Percentiles rank a stretch among this genome's conserved stretches.
These are phyloP conservation scores for Apoda limacodes DNA, from an alignment of 2,888 invertebrate genomes.

Conservation along the genomic window DNA sequence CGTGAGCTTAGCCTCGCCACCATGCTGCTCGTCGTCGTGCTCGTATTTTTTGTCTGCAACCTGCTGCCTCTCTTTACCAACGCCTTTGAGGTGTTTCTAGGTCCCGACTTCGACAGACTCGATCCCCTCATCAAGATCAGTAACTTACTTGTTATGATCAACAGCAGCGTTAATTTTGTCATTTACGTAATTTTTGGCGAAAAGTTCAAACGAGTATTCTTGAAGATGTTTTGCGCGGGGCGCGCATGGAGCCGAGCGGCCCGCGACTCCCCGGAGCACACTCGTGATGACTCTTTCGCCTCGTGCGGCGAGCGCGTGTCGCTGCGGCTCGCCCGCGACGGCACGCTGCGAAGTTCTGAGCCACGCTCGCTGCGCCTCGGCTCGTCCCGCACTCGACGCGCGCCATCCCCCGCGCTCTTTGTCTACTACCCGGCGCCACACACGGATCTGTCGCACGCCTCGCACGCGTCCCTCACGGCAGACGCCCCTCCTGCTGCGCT, in stretches of 20 bases:
- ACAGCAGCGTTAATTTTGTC: constrained; percentile 97
- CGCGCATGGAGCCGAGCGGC: constrained; percentile 53
- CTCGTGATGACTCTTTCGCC: constrained; percentile 86
- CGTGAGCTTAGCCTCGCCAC: constrained; percentile 95
- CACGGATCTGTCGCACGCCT: constrained; percentile 21
- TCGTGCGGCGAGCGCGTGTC: constrained; percentile 83
- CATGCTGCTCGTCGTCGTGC: constrained; percentile 94
- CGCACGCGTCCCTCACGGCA: constrained; percentile 22
- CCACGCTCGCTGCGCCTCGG: constrained; percentile 23
- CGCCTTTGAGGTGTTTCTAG: constrained; percentile 82
- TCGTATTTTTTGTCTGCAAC: constrained; percentile 95
- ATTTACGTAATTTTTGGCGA: constrained; percentile 98
- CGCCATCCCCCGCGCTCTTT: constrained; percentile 29
- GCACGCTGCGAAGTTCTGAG: constrained; percentile 46
- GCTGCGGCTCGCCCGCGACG: constrained; percentile 67
- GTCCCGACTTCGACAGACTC: constrained; percentile 46
- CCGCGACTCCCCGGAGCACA: constrained; percentile 75
- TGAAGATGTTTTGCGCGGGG: constrained; percentile 81
- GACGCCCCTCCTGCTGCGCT: constrained; percentile 24
- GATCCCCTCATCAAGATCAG: constrained; percentile 83
- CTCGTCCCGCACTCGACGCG: constrained; percentile 16
- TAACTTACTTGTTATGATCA: constrained; percentile 95
- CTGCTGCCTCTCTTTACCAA: constrained; percentile 87
- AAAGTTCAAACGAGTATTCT: constrained; percentile 91
- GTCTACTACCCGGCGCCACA: constrained; percentile 47